Evolutionary conservation across 2,113 vertebrate species (phyloP).

Genomic region (Ellobius talpinus): DNA sequence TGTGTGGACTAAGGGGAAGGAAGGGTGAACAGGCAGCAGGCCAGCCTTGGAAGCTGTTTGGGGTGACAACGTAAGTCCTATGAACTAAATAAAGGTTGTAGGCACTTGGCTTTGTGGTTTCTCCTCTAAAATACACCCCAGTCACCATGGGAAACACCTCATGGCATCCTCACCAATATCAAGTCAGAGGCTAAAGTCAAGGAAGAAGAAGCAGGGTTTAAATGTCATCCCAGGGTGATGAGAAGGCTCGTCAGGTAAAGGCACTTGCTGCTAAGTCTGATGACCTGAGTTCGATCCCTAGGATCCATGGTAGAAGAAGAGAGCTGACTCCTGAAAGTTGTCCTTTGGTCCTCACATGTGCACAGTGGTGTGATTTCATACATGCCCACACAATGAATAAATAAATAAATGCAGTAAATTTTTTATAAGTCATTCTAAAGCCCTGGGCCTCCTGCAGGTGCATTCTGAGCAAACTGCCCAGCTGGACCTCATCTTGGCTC

Average conservation of each 20-base stretch:
- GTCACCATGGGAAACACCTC: background rate
- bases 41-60: background rate
- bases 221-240: background rate
- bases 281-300: background rate
- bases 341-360: background rate
- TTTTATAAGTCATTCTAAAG: conserved; percentile 26
- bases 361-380: background rate
- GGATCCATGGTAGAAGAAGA: too few species aligned
- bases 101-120: conserved; percentile 4
- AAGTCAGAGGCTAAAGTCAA: background rate
- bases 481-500: background rate
- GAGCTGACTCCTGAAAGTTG: background rate
- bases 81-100: background rate
- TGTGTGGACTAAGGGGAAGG: background rate
- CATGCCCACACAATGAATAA: background rate
- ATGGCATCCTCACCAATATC: background rate
- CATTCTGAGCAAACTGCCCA: background rate
- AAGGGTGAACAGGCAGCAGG: background rate
- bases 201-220: background rate
- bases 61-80: background rate
- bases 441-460: background rate
- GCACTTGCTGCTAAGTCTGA: background rate
- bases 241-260: background rate
- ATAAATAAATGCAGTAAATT: background rate
- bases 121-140: background rate